Conservation (phyloP, 2,113 vertebrate species). For the Polypterus bichir region DNA sequence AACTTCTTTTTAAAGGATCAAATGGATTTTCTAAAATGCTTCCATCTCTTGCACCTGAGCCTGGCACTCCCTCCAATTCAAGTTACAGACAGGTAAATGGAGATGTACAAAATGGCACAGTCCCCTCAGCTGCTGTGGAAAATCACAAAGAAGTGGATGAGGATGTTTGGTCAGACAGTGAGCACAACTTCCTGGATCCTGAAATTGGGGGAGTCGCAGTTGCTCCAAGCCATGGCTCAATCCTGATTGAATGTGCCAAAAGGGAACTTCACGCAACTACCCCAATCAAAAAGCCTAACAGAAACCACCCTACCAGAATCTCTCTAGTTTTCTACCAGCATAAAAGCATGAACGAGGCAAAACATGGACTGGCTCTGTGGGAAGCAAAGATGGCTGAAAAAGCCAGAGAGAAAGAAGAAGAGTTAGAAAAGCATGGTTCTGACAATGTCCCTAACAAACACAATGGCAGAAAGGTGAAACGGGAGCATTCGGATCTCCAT, state of each 20-base stretch:
- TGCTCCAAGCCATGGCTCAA: conserved; percentile 84
- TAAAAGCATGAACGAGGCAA: conserved; percentile 93
- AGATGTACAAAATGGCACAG: conserved; percentile 33
- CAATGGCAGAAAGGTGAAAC: conserved; percentile 70
- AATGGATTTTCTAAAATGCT: conserved; percentile 56
- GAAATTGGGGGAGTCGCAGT: conserved; percentile 93
- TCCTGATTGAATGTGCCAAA: conserved; percentile 95
- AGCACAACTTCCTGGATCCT: conserved; percentile 89
- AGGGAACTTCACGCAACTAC: conserved; percentile 91
- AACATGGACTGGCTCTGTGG: conserved; percentile 85
- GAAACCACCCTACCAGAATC: conserved; percentile 79
- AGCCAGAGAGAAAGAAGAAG: conserved; percentile 85
- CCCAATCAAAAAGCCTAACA: conserved; percentile 77
- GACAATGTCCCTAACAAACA: conserved; percentile 75
- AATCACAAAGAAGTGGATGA: conserved; percentile 51
- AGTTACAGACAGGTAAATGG: conserved; percentile 42
- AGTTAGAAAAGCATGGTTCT: conserved; percentile 71
- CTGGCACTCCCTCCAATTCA: conserved; percentile 43
- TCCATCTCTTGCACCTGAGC: conserved; percentile 50
- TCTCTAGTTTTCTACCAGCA: conserved; percentile 97
- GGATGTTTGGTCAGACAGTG: conserved; percentile 91
- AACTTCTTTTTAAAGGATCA: conserved; percentile 43
- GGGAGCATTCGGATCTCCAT: conserved; percentile 62
- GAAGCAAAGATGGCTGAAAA: conserved; percentile 95
- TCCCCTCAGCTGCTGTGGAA: conserved; percentile 30